Evolutionary conservation across 1,140 invertebrate genomes (phyloP), one percentile per base, ranked within the genome.

Genomic region (Vanessa atalanta): DNA sequence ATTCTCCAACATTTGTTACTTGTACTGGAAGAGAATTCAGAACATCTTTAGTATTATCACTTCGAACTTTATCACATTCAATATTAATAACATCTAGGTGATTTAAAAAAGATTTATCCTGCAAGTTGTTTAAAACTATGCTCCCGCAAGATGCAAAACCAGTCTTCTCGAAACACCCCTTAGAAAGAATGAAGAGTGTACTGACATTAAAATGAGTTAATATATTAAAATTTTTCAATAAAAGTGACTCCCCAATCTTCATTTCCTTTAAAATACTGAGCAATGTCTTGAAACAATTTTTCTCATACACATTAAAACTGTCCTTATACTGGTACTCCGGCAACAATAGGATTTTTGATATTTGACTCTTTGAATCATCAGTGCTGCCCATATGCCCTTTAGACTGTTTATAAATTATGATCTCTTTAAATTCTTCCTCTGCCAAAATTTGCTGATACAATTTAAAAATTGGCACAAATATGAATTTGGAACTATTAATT

Each of bases 401-500:
- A 48, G 76, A 64, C 67, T 86, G 68, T 78, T 84, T 80, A 50
- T 70, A 75, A 51, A 81, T 77, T 43, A 87, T 83, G 47, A 90
- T 87, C n/a, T 87, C 79, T 63, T 85, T 87, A 67, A 89, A 89
- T 60, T 87, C 84, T 12, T 89, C 83, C 70, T 93, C 89, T 7
- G 85, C 83, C 60, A 91, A 78, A 70, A 93, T 89, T 74, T 93
- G 90, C 47, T 87, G 88, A 57, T 91, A 92, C 16, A 93, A 73
- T 72, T 90, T 93, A 55, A 92, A 92, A 78, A 93, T 92, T 53
- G 88, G 90, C 14, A 89, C 87, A 71, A 90, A 84, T 73, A 93
- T 92, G 79, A 93, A 93, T 71, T 93, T 93, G 14, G 93, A 93
- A 73, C 91, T 93, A 72, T 88, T 88, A 7, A 93, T 83, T 79